These are phyloP conservation scores for Mesitornis unicolor DNA, from an alignment of 2,113 vertebrate species.

Conservation along the genomic window DNA sequence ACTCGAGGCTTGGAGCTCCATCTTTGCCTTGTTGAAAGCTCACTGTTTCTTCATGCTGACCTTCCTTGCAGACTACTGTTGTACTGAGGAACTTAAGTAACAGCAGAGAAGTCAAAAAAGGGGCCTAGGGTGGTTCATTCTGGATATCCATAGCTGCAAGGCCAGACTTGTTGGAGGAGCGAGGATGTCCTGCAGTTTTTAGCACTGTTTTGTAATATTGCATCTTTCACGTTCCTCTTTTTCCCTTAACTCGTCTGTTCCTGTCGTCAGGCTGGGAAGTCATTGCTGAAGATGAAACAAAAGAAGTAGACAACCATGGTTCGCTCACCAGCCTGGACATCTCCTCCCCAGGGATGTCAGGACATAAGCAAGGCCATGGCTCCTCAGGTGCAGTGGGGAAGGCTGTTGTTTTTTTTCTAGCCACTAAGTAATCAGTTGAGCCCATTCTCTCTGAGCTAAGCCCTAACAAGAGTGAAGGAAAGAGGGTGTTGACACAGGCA, in stretches of 20 bases:
- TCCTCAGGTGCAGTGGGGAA: slow-evolving; percentile 76
- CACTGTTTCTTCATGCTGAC: neutral
- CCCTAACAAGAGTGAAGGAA: neutral
- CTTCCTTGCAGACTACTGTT: neutral
- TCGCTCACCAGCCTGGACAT: slow-evolving; percentile 78
- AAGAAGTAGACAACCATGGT: slow-evolving; percentile 86
- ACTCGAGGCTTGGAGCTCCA: neutral
- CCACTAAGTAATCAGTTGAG: neutral
- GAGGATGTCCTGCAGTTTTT: neutral
- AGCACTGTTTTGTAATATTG: neutral
- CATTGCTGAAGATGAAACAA: slow-evolving; percentile 87
- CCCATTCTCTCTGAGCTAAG: neutral
- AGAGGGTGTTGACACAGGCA: neutral
- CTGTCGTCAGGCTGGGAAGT: slow-evolving; percentile 87
- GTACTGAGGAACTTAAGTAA: neutral
- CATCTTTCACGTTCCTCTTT: neutral
- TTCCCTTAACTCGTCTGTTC: slow-evolving; percentile 73
- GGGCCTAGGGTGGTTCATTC: neutral
- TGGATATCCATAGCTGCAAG: neutral
- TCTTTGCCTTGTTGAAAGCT: neutral
- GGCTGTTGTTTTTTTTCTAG: neutral
- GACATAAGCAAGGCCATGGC: slow-evolving; percentile 78
- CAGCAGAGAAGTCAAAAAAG: neutral
- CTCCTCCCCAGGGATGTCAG: slow-evolving; percentile 81
- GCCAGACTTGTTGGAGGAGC: neutral